Base-by-base conservation (phyloP, 53 echinoderm and acorn worm genomes). In the Echinometra lucunter region DNA sequence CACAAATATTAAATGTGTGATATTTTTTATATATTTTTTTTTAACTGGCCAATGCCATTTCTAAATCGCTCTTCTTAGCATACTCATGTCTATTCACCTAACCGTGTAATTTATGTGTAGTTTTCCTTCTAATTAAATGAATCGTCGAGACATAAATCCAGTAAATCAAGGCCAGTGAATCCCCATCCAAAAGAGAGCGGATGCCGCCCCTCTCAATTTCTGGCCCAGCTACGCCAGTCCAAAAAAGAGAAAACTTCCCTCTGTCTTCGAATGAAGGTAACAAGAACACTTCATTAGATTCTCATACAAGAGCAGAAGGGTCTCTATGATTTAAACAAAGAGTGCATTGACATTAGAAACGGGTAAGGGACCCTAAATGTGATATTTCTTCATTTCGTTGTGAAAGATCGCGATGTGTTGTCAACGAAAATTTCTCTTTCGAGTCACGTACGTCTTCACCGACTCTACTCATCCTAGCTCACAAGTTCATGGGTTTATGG, bases 381-480 rank as follows among this genome's bases (percentile, higher is more conserved):
- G 23, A 81, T 81, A 81, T 81, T 81, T 81, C 81, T 81, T 81
- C 81, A 44, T 81, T 44, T 81, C 23, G 44, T 42, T 42, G 81
- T 16, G 81, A 81, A 81, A 81, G 42, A 81, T 81, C 81, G 40
- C 81, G 42, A 2, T 25, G 81, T 81, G 81, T 81, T 81, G 81
- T 30, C 40, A 81, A 81, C 81, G 81, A 81, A 81, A 81, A 44
- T 81, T 21, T 81, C 81, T 81, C 81, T 81, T 81, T 81, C 81
- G 21, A 81, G 81, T 81, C 81, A 81, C 81, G 81, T 81, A 81
- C 19, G 23, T 25, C 23, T 44, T 5, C 81, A 81, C 4, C 81
- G 44, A 81, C 42, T 74, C 23, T 21, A 81, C 21, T 44, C 19
- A 23, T 40, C 40, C 18, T 81, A 21, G 44, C 81, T 42, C 72